Evolutionary conservation across 2,113 vertebrate species (phyloP), one percentile per base, ranked within the genome.

Genomic region (Nansenia antarctica): DNA sequence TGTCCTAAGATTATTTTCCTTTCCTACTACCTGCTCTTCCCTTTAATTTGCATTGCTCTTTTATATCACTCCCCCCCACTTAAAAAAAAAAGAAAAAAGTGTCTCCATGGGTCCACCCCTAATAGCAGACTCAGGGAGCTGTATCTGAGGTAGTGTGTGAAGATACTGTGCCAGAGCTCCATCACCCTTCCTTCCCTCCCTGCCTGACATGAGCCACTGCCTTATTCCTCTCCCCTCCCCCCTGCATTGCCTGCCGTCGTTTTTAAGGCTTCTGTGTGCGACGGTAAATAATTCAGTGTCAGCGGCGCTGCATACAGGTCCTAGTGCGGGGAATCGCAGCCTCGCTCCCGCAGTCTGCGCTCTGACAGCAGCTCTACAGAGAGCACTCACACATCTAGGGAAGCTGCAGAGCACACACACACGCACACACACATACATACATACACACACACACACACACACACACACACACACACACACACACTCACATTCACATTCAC

Each of bases 221-320:
- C 55, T 58, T 58, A 27, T 47, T 67, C 11, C 62, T 57, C 30
- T 67, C 45, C 61, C 30, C 27, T 35, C 58, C 66, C 26, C 53
- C 70, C 76, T 72, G 80, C 58, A n/a, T 60, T 73, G 60, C 55
- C 63, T 70, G 70, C 69, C 66, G 26, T 30, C 61, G 32, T 63
- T 76, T 64, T 20, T 72, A 35, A 68, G 37, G 34, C 69, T 83
- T 80, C 69, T 75, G 77, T 61, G 69, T 72, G 70, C 55, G 29
- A 72, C 59, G 60, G 78, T 91, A 76, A 91, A 91, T 91, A 88
- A 90, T 90, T 90, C 67, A 90, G 74, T 74, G 83, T 87, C 84
- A 87, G 82, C 78, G 1, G 9, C 32, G 54, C 73, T 69, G 77
- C 63, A 59, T 67, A 79, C 84, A 78, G 83, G 82, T 82, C 79